Base-by-base conservation (phyloP, 2,113 vertebrate genomes). In the Sylvia atricapilla region DNA sequence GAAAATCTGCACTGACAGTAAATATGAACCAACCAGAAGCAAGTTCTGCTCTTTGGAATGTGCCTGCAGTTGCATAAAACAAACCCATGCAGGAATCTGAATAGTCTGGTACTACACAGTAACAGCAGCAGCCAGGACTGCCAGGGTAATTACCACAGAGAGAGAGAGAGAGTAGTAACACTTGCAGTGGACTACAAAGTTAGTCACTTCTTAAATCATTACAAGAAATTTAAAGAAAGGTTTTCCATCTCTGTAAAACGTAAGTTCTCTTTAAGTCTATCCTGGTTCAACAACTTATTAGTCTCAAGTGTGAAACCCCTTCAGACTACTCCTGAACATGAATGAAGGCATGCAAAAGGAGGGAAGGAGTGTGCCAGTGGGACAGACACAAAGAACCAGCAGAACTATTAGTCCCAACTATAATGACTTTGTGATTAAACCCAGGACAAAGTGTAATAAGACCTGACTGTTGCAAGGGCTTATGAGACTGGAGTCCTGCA, bases 11-110 rank as follows among this genome's bases (percentile, higher is more conserved):
- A 50, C 18, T 30, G 14, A 49, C 33, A 68, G n/a, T 46, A 81
- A 90, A 63, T 49, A 90, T 49, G 44, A 78, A 92, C 24, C 28
- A 88, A 68, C 10, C 47, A 74, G 31, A 52, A 94, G 27, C 56
- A 87, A 89, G 25, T 81, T 87, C 77, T 62, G 28, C 41, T 64
- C 31, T 28, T 50, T 39, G 44, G 52, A 94, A 91, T 22, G 28
- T 44, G 67, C 58, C 35, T 56, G 10, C 0, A 4, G 31, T 13
- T 46, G 44, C 43, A 70, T 21, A 59, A 73, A 83, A 70, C 41
- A 90, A 85, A 77, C 8, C 6, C 7, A 4, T 18, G 23, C 20
- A 49, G 30, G 23, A 87, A 24, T 8, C 1, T 7, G n/a, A 86
- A 77, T 2, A 74, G 23, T 37, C 25, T 49, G 41, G 22, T 77